Evolutionary conservation across 2,888 invertebrate genomes (phyloP), one percentile per base, ranked within the genome.

Genomic region (Plebejus argus): DNA sequence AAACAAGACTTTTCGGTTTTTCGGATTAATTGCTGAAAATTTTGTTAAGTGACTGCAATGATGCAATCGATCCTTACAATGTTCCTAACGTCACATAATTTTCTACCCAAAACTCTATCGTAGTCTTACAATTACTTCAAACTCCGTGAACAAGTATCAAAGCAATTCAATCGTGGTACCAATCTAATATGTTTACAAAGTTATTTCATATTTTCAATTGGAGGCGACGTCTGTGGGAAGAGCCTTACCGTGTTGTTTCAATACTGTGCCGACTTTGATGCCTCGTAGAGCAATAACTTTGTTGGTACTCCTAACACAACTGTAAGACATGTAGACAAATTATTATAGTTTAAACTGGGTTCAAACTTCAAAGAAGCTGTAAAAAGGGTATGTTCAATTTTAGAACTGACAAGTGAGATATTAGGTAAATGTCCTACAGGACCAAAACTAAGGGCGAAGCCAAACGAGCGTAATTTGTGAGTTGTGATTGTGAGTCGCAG

Each of bases 131-230:
- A 58, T 58, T 7, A 56, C n/a, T 1, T n/a, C 56, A 18, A 18
- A 20, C n/a, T 58, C 8, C 20, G 6, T 23, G 10, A 23, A 0
- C 66, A 86, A 90, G 86, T 89, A 90, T 89, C 89, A 91, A 91
- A 20, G 81, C 8, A 1, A 1, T 45, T 79, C 4, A 20, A 23
- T 78, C 81, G 7, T 0, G n/a, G 39, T 77, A 84, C 82, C 78
- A 82, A 83, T 86, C 86, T 88, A 87, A 88, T 90, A 90, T 91
- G 90, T 92, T 92, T 91, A 93, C 92, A 91, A 91, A 92, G 91
- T 93, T 92, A 92, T 91, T 90, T 85, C 89, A 92, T 92, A 93
- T 93, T 93, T 93, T 92, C 91, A 90, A 92, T 92, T 89, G 88
- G 89, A 92, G 90, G 88, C 90, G 89, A 85, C 85, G 87, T 85